These are phyloP conservation scores for Druceiella hillmani DNA, from an alignment of 2,888 invertebrate genomes.

Conservation along the genomic window DNA sequence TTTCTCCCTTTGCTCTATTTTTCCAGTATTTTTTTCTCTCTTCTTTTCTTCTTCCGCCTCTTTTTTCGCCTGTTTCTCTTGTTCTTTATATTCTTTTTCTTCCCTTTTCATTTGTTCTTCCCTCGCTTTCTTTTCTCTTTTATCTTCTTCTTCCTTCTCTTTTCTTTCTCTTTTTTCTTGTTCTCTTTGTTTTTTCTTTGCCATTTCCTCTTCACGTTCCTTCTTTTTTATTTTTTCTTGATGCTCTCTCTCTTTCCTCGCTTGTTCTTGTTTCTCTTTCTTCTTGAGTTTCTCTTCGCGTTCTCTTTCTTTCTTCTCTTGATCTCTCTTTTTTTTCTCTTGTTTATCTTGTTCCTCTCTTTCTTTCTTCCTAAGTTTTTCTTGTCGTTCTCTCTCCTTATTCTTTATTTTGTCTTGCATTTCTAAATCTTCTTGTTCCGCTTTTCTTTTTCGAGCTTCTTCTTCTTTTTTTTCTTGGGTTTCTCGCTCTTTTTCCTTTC, in stretches of 20 bases:
- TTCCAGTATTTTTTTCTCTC: slow-evolving; percentile 6
- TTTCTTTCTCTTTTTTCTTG: slow-evolving; percentile 13
- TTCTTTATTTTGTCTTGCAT: slow-evolving; percentile 20
- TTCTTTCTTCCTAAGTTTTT: slow-evolving; percentile 11
- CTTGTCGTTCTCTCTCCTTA: slow-evolving; percentile 20
- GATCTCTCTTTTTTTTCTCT: slow-evolving; percentile 2
- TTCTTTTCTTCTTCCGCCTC: slow-evolving; percentile 6
- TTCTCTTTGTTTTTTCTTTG: slow-evolving; percentile 20
- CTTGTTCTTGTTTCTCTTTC: slow-evolving; percentile 21
- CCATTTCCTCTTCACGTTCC: too few species aligned
- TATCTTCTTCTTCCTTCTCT: slow-evolving; percentile 7
- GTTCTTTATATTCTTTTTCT: slow-evolving; percentile 2
- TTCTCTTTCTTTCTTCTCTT: slow-evolving; percentile 3
- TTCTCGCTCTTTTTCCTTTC: too few species aligned
- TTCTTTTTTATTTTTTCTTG: slow-evolving; percentile 15
- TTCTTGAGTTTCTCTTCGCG: slow-evolving; percentile 7
- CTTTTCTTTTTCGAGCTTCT: slow-evolving; percentile 11
- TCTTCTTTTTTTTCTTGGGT: slow-evolving; percentile 9
- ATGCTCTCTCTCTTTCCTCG: slow-evolving; percentile 9
- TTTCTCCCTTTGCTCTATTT: slow-evolving; percentile 1
- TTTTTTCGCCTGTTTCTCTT: slow-evolving; percentile 3
- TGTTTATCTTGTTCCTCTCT: background rate
- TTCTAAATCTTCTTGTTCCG: slow-evolving; percentile 14
- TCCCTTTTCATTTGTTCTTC: slow-evolving; percentile 7
- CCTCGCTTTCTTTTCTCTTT: slow-evolving; percentile 8